These are phyloP conservation scores for Conus canariensis DNA, from an alignment of 2,888 invertebrate species.

Conservation along the genomic window DNA sequence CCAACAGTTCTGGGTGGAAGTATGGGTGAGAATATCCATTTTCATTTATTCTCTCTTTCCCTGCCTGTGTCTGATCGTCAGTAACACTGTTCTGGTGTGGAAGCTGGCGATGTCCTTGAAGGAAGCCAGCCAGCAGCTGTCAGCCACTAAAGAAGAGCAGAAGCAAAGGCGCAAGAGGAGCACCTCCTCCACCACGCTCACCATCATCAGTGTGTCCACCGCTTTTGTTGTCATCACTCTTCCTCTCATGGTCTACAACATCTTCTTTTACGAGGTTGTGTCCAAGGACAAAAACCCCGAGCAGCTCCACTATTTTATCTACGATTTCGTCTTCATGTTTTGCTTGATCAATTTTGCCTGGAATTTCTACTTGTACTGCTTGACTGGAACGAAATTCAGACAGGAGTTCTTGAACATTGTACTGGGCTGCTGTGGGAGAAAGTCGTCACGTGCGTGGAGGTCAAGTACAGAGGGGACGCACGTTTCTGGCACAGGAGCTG, in stretches of 20 bases:
- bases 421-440: not conserved
- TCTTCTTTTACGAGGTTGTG: not conserved
- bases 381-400: conserved; percentile 47
- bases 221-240: conserved; percentile 46
- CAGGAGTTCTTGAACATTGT: conserved; percentile 28
- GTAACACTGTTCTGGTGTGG: conserved; percentile 62
- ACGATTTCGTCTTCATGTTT: conserved; percentile 42
- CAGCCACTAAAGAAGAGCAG: not conserved
- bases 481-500: not conserved
- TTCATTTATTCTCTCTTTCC: conserved; percentile 62
- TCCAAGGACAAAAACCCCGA: not conserved
- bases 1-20: conserved; percentile 50
- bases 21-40: conserved; percentile 67
- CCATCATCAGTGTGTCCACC: conserved; percentile 36
- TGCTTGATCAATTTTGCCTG: conserved; percentile 47
- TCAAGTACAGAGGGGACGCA: not conserved
- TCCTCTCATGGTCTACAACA: conserved; percentile 43
- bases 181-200: conserved; percentile 44
- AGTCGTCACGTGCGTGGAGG: not conserved
- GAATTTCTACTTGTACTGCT: conserved; percentile 49
- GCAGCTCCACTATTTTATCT: conserved; percentile 1
- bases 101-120: conserved; percentile 55
- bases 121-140: not conserved
- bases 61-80: conserved; percentile 59
- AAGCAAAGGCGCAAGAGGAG: conserved; percentile 10